Evolutionary conservation across 2,113 vertebrate genomes (phyloP), one percentile per base, ranked within the genome.

Genomic region (Periophthalmodon schlosseri): DNA sequence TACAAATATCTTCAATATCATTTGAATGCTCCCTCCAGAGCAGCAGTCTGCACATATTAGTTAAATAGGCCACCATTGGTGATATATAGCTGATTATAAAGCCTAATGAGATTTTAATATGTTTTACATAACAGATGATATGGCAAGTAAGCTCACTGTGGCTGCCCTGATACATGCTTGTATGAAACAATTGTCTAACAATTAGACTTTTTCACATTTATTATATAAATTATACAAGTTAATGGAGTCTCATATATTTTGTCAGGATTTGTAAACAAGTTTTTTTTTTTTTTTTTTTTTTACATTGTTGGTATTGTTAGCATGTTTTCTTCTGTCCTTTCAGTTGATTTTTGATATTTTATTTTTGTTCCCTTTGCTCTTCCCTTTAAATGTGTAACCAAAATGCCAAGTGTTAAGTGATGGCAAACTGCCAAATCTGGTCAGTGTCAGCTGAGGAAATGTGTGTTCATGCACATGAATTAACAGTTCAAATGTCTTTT

Each of bases 1-100:
- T 64, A 66, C 58, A 73, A 60, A 78, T 68, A 72, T 79, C 58
- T 54, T 54, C 21, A 57, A 68, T 39, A 69, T 56, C 72, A 52
- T 68, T 73, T 75, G n/a, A 58, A 57, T 67, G 58, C 23, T 13
- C 44, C n/a, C 15, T 52, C 21, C 70, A 71, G 21, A 58, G 58
- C 44, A 60, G 44, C 67, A 71, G 70, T 69, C 36, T 78, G 69
- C 44, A 77, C 28, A 50, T 50, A 23, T 73, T 4, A 24, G n/a
- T 36, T 56, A 64, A 58, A 21, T 36, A 15, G 13, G 15, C 15
- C 5, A 57, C 20, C 63, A 65, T 65, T 65, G 34, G 63, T 65
- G 63, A 54, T 47, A 52, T 14, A 16, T 34, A 9, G 21, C 54
- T 71, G 33, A 39, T 68, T 3, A 1, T 52, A n/a, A 34, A 6